Conservation (phyloP, 2,797 vertebrate genomes). For the Podargus strigoides region DNA sequence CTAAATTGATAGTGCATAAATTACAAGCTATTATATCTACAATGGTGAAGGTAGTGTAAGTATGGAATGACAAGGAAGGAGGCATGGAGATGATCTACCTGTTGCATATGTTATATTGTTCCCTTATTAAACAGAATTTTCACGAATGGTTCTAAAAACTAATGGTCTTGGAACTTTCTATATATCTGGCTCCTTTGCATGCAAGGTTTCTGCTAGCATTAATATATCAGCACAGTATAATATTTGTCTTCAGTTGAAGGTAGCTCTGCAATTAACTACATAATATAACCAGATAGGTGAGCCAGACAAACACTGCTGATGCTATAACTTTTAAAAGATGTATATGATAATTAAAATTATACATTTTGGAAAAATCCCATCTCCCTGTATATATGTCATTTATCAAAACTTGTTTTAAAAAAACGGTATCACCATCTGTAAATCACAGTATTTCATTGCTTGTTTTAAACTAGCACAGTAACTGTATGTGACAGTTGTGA, state of each 20-base stretch:
- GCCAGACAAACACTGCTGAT: not conserved
- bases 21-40: not conserved
- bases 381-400: not conserved
- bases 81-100: not conserved
- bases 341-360: not conserved
- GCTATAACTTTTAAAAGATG: not conserved
- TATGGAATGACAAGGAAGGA: not conserved
- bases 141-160: not conserved
- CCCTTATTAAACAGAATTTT: not conserved
- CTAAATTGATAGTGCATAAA: not conserved
- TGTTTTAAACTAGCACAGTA: not conserved
- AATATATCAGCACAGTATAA: not conserved
- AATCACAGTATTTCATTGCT: not conserved
- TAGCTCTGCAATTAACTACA: not conserved
- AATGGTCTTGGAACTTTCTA: not conserved
- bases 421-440: not conserved
- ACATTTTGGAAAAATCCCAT: not conserved
- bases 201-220: not conserved
- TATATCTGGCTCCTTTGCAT: not conserved
- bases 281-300: not conserved
- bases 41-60: not conserved
- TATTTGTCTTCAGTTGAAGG: not conserved
- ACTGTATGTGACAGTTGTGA: not conserved
- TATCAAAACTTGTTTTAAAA: not conserved
- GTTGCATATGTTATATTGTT: not conserved